A percentile compares a stretch with the other conserved stretches of the same genome.
These are phyloP conservation scores for Horisme vitalbata DNA, from an alignment of 2,888 invertebrate species.

Conservation along the genomic window DNA sequence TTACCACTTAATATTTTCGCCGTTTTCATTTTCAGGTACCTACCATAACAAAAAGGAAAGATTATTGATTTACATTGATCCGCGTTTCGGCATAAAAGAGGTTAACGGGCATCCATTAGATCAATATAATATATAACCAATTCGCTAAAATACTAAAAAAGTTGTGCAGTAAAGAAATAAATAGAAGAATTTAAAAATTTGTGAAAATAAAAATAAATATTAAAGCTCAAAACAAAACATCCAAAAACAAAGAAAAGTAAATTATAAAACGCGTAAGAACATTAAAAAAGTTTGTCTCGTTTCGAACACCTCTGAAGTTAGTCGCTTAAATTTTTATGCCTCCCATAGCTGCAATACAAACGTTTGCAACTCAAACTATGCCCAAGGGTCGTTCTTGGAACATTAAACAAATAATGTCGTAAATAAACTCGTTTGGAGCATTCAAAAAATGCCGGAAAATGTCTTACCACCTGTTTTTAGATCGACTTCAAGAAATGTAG, in stretches of 20 bases:
- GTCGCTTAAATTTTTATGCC: slow-evolving; percentile 68
- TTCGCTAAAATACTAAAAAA: too few species aligned
- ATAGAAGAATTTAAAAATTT: background rate
- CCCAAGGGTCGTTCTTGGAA: slow-evolving; percentile 60
- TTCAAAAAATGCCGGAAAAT: slow-evolving; percentile 38
- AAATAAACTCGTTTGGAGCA: slow-evolving; percentile 60
- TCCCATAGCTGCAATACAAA: slow-evolving; percentile 73
- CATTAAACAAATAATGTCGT: slow-evolving; percentile 69
- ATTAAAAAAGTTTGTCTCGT: slow-evolving; percentile 47
- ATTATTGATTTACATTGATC: too few species aligned
- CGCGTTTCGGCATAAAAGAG: too few species aligned
- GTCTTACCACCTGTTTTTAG: slow-evolving; percentile 18
- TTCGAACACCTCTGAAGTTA: slow-evolving; percentile 53
- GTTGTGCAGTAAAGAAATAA: too few species aligned
- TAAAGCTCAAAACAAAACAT: slow-evolving; percentile 18
- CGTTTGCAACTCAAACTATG: slow-evolving; percentile 65
- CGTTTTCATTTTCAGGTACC: too few species aligned
- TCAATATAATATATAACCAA: too few species aligned
- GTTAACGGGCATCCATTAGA: too few species aligned
- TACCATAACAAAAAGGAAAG: too few species aligned
- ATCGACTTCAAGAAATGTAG: too few species aligned
- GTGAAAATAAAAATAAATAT: slow-evolving; percentile 1
- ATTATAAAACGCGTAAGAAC: slow-evolving; percentile 46
- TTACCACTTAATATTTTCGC: too few species aligned
- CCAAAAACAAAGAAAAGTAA: slow-evolving; percentile 29